A percentile compares a stretch with the other conserved stretches of the same genome.
Conservation (phyloP, 2,888 invertebrate species). For the Eristalinus sepulchralis region DNA sequence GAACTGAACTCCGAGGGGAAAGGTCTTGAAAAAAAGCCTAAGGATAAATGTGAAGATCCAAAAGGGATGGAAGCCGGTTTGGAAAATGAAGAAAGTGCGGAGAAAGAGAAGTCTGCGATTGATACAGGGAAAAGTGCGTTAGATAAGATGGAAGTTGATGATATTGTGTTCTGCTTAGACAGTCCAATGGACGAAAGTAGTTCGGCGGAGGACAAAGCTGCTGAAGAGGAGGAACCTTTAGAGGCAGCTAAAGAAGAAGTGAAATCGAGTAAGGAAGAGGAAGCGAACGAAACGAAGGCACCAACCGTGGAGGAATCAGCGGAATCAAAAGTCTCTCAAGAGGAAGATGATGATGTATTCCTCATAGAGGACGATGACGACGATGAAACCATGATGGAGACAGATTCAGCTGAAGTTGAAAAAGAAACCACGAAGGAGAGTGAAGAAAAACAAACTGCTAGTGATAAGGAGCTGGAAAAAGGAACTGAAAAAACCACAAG, state of each 20-base stretch:
- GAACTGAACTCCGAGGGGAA: neutral
- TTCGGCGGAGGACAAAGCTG: neutral
- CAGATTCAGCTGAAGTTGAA: neutral
- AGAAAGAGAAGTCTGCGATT: neutral
- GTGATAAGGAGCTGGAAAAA: neutral
- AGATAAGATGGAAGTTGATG: constrained; percentile 47
- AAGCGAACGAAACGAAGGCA: neutral
- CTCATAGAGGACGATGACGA: constrained; percentile 62
- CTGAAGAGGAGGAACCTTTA: neutral
- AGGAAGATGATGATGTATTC: constrained; percentile 60
- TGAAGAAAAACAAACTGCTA: neutral
- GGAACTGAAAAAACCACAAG: neutral
- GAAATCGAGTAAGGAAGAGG: neutral
- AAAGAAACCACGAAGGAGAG: neutral
- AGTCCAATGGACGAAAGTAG: constrained; percentile 15
- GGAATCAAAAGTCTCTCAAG: neutral
- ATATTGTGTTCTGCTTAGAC: constrained; percentile 39
- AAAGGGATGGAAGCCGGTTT: neutral
- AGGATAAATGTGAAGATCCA: constrained; percentile 6
- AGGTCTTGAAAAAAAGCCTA: neutral
- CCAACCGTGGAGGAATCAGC: neutral
- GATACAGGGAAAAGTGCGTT: constrained; percentile 9
- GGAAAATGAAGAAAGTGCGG: constrained; percentile 7
- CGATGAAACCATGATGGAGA: constrained; percentile 16
- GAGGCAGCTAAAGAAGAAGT: neutral